These are phyloP conservation scores for Psilopsiagon aymara DNA, from an alignment of 2,113 vertebrate species.

Conservation along the genomic window DNA sequence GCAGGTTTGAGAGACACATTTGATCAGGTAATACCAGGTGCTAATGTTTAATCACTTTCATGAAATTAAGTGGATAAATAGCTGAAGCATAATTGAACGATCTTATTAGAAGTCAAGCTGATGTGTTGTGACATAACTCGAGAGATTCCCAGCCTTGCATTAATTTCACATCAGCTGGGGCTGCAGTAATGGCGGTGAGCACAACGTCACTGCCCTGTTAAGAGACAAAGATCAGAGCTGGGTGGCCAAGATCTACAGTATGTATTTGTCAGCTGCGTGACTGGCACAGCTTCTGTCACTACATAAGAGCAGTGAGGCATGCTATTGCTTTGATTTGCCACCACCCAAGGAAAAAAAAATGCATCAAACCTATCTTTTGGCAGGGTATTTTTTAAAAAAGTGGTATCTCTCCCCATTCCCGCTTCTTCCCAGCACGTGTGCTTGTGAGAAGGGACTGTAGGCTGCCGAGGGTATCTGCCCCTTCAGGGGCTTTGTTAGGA, in stretches of 20 bases:
- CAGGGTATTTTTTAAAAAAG: background rate
- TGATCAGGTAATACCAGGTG: background rate
- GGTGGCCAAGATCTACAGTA: background rate
- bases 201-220: background rate
- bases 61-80: background rate
- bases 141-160: background rate
- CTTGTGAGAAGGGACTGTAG: background rate
- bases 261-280: background rate
- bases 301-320: background rate
- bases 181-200: fast-evolving
- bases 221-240: background rate
- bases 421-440: background rate
- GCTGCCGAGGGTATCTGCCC: background rate
- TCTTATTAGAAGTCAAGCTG: background rate
- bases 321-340: background rate
- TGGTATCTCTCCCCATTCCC: fast-evolving
- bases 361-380: background rate
- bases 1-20: background rate
- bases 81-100: background rate
- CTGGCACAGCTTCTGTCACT: background rate
- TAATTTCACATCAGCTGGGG: background rate
- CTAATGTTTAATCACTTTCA: background rate
- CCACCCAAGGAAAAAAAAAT: background rate
- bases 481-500: background rate
- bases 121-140: background rate